A percentile compares a stretch with the other conserved stretches of the same genome.
These are phyloP conservation scores for Enteromius anoplus DNA, from an alignment of 2,797 vertebrate species.

Conservation along the genomic window DNA sequence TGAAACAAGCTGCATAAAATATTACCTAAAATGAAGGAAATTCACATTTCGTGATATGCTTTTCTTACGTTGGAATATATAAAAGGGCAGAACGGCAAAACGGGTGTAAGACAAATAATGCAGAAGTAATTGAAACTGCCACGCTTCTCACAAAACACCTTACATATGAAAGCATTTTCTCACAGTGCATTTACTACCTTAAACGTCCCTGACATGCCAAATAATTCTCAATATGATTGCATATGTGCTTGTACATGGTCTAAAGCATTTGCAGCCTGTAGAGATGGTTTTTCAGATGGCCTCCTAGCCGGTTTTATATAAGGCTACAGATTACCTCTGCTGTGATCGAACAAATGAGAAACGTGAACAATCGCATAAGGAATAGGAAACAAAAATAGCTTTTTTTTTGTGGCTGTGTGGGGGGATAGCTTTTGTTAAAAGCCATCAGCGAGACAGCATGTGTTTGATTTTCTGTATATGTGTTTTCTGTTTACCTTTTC, in stretches of 20 bases:
- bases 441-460: slow-evolving; percentile 55
- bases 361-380: slow-evolving; percentile 52
- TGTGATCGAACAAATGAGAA: slow-evolving; percentile 63
- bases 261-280: background rate
- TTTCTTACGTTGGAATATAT: background rate
- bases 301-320: slow-evolving; percentile 49
- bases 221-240: slow-evolving; percentile 15
- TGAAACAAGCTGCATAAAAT: background rate
- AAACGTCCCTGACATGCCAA: slow-evolving; percentile 5
- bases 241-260: slow-evolving; percentile 9
- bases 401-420: slow-evolving; percentile 62
- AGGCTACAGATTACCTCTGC: slow-evolving; percentile 59
- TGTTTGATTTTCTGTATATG: slow-evolving; percentile 54
- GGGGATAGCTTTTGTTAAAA: slow-evolving; percentile 59
- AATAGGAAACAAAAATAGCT: slow-evolving; percentile 65
- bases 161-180: slow-evolving; percentile 1
- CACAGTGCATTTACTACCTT: background rate
- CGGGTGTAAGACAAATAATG: background rate
- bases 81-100: background rate
- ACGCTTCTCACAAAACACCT: background rate
- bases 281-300: slow-evolving; percentile 37
- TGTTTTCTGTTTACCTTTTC: slow-evolving; percentile 50
- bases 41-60: background rate
- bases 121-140: slow-evolving; percentile 10
- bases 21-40: background rate